A percentile compares a stretch with the other conserved stretches of the same genome.
These are phyloP conservation scores for Cyprinus carpio DNA, from an alignment of 2,113 vertebrate genomes.

Conservation along the genomic window DNA sequence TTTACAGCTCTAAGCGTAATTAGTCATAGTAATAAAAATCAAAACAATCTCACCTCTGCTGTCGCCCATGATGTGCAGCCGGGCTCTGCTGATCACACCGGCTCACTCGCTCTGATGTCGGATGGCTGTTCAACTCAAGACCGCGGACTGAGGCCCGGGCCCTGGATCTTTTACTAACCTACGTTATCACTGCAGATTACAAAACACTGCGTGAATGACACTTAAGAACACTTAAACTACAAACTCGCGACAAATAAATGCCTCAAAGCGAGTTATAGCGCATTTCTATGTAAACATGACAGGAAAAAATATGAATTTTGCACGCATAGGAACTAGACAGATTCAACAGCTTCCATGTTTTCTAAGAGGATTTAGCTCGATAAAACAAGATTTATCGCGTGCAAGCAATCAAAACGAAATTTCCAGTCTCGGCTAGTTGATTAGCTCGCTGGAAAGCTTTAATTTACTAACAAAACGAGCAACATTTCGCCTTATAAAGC, in stretches of 20 bases:
- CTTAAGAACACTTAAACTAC: not conserved
- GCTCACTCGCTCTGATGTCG: constrained; percentile 53
- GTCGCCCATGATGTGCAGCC: constrained; percentile 74
- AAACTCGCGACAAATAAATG: not conserved
- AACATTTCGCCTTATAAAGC: not conserved
- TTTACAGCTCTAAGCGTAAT: not conserved
- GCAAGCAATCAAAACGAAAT: no score
- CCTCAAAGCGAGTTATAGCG: not conserved
- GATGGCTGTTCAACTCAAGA: constrained; percentile 70
- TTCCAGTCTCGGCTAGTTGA: not conserved
- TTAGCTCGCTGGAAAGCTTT: not conserved
- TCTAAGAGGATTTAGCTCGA: not conserved
- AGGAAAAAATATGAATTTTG: not conserved
- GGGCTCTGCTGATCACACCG: constrained; percentile 38
- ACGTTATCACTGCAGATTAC: constrained; percentile 4
- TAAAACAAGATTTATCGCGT: not conserved
- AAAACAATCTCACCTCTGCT: constrained; percentile 72
- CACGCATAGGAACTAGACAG: not conserved
- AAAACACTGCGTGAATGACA: constrained; percentile 10
- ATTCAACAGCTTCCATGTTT: not conserved
- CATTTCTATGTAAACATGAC: not conserved
- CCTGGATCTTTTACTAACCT: constrained; percentile 39
- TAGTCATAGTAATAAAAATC: no score
- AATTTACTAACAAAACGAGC: not conserved
- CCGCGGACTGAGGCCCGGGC: constrained; percentile 79